Evolutionary conservation across 2,797 vertebrate species (phyloP).

Genomic region (Sternotherus odoratus): DNA sequence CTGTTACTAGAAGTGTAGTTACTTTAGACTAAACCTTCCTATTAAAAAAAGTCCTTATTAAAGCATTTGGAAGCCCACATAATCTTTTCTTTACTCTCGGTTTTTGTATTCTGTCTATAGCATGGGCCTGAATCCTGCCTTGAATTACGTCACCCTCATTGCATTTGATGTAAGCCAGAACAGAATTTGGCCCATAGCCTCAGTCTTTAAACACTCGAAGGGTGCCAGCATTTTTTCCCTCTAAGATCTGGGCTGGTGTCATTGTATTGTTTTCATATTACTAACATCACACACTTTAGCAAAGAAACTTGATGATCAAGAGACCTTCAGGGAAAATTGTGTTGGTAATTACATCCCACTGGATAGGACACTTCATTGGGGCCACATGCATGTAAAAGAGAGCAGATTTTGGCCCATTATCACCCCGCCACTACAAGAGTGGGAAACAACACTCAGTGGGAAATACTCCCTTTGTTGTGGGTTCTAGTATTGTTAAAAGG

Average conservation of each 20-base stretch:
- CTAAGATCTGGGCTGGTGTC: slow-evolving; percentile 43
- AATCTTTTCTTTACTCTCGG: slow-evolving; percentile 48
- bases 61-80: slow-evolving; percentile 63
- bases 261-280: not conserved
- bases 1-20: slow-evolving; percentile 54
- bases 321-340: not conserved
- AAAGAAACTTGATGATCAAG: not conserved
- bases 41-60: slow-evolving; percentile 72
- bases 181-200: slow-evolving; percentile 55
- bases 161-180: slow-evolving; percentile 64
- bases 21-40: slow-evolving; percentile 32
- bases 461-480: not conserved
- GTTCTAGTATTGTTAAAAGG: not conserved
- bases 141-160: slow-evolving; percentile 38
- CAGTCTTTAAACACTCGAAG: slow-evolving; percentile 47
- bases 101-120: slow-evolving; percentile 1
- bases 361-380: not conserved
- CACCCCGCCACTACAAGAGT: not conserved
- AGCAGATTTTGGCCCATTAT: not conserved
- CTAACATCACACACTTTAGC: slow-evolving; percentile 17
- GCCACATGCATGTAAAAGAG: not conserved
- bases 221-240: not conserved
- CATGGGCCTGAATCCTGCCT: slow-evolving; percentile 39
- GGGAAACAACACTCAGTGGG: not conserved
- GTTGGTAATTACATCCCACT: not conserved